Evolutionary conservation across 1,140 invertebrate genomes (phyloP), one percentile per base, ranked within the genome.

Genomic region (Holcopasites calliopsidis): DNA sequence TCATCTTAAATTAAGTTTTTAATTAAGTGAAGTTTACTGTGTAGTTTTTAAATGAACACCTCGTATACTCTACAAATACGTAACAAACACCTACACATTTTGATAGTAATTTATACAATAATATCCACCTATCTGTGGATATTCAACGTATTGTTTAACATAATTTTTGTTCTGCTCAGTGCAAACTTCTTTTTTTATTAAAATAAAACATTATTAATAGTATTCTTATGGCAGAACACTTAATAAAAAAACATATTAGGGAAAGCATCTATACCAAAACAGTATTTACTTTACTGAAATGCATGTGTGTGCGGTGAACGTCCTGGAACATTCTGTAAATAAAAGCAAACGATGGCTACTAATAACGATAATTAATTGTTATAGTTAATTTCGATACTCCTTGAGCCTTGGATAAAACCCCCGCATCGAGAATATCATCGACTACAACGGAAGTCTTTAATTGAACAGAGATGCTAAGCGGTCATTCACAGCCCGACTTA

Each of bases 341-440:
- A 83, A 57, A 60, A 44, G 72, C 50, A 50, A 80, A 84, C 74
- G 83, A 84, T 70, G 82, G 82, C 82, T 84, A 84, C 82, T 84
- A 84, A 84, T 84, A 83, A 84, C 55, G 65, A 75, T 84, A 84
- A 83, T 79, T 65, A 76, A 83, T 72, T 66, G 58, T 40, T 38
- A n/a, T 68, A 74, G 60, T 77, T 66, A 49, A 73, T 68, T 66
- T 80, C 82, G 81, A 82, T 76, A 60, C 78, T 77, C 74, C 74
- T 83, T 80, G 81, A 44, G 77, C 52, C 76, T 83, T 58, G 52
- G 47, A 68, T 3, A 69, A 84, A 84, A 82, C 82, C 71, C 80
- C 73, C 82, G 47, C 73, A 82, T 83, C 72, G 71, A 82, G 66
- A 71, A 57, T 76, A 81, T 83, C 72, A 76, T 79, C 80, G 78